Evolutionary conservation across 2,113 vertebrate species (phyloP).

Genomic region (Formicarius rufipectus): DNA sequence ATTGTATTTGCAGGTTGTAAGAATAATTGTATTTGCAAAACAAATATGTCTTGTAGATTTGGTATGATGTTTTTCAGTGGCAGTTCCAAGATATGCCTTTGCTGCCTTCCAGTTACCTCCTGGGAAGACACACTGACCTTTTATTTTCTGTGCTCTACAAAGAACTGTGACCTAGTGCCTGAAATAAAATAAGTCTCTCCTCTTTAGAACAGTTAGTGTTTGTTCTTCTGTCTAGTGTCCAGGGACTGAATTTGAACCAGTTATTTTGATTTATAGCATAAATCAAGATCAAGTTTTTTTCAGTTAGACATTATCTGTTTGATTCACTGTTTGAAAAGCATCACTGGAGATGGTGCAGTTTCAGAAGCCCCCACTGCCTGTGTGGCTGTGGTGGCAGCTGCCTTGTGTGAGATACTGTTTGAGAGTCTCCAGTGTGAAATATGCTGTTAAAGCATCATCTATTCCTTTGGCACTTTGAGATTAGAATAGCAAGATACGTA

Average conservation of each 20-base stretch:
- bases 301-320: background rate
- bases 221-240: background rate
- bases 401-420: background rate
- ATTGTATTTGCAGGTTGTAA: background rate
- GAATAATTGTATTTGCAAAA: background rate
- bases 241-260: background rate
- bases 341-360: background rate
- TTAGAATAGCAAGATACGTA: background rate
- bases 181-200: background rate
- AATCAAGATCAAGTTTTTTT: background rate
- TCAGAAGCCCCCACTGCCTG: background rate
- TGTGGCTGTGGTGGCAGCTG: background rate
- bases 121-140: background rate
- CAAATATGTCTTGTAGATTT: background rate
- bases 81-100: background rate
- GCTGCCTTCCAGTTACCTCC: background rate
- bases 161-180: background rate
- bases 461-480: background rate
- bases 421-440: background rate
- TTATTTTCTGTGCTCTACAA: background rate
- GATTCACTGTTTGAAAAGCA: fast-evolving
- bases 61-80: background rate
- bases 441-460: background rate
- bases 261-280: background rate
- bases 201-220: background rate